Base-by-base conservation (phyloP, 2,888 invertebrate species). In the Theodoxus fluviatilis region DNA sequence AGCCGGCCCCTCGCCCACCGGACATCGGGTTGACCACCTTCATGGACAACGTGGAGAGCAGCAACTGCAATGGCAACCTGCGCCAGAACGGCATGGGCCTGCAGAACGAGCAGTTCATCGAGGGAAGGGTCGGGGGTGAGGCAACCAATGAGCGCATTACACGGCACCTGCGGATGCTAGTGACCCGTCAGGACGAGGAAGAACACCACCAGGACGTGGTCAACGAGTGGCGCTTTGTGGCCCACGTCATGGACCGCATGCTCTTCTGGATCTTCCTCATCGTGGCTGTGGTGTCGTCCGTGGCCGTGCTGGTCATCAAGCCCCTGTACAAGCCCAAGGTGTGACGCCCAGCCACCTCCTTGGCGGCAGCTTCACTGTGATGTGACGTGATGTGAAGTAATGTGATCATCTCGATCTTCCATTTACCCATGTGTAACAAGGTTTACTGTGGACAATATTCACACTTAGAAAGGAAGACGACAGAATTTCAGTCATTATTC, bases 181-280 rank as follows among this genome's bases (percentile, higher is more conserved):
- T 85, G 22, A 78, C 80, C 12, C 80, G 81, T 65, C 83, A 85
- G 67, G 80, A 80, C 68, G 76, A 80, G 35, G 84, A 83, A 47
- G 84, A 85, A 22, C 69, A 74, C 18, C 80, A 79, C 69, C 82
- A 84, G 74, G 82, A 84, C 47, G 81, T 86, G 33, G 81, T 85
- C 22, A 81, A 83, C 59, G 87, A 87, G 74, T 87, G 87, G 87
- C 80, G 83, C 49, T 80, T 87, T 72, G 83, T 87, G 35, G 87
- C 87, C 0, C 79, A 83, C 64, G 80, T 87, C 22, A 82, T 87
- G 78, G 87, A 87, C 74, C 74, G 87, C 35, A 77, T 85, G 71
- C 76, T 87, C 59, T 87, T 87, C 76, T 86, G 86, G 85, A 66
- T 87, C 15, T 87, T 87, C 76, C 76, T 85, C 3, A 69, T 83